Evolutionary conservation across 1,140 invertebrate genomes (phyloP).

Genomic region (Chironomus tepperi): DNA sequence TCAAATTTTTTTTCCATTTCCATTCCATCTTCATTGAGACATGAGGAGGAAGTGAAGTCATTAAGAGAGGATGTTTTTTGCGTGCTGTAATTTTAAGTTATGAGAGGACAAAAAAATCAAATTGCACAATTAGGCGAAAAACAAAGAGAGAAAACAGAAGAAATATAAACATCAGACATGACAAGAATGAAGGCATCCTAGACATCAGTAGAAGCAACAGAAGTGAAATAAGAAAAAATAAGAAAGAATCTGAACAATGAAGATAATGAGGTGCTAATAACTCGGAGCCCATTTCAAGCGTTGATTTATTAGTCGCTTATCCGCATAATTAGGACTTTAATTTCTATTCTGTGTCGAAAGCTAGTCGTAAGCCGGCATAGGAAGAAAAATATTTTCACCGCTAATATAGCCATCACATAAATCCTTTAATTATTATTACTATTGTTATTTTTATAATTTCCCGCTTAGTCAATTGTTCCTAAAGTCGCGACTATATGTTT

Average conservation of each 20-base stretch:
- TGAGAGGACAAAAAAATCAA: too few species aligned
- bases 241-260: not conserved
- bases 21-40: not conserved
- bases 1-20: not conserved
- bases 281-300: not conserved
- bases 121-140: too few species aligned
- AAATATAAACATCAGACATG: too few species aligned
- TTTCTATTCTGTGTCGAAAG: not conserved
- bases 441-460: not conserved
- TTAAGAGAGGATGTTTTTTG: not conserved
- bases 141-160: too few species aligned
- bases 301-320: not conserved
- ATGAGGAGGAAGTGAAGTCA: not conserved
- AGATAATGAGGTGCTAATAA: slow-evolving; percentile 8
- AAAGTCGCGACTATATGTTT: not conserved
- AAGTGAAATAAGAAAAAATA: slow-evolving; percentile 5
- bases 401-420: slow-evolving; percentile 1
- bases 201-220: not conserved
- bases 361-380: too few species aligned
- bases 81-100: not conserved
- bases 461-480: not conserved
- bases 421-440: not conserved
- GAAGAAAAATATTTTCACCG: not conserved
- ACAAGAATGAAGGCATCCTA: too few species aligned
- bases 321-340: slow-evolving; percentile 8